Conservation (phyloP, 2,113 vertebrate species). For the Oceanodroma tethys region DNA sequence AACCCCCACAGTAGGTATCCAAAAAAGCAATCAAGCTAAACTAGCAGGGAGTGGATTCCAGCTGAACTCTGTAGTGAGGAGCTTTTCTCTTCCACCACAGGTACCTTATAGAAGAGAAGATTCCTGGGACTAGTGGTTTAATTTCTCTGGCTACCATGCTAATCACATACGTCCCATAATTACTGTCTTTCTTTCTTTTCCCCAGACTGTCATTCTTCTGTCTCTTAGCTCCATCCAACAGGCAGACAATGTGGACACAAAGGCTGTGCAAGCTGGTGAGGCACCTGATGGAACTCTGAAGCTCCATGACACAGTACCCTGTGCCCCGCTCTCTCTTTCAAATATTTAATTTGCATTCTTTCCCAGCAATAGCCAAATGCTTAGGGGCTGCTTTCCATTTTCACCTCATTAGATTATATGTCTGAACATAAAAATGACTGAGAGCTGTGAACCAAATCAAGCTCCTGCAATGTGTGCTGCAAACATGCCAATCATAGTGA, state of each 20-base stretch:
- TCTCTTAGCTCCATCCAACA: constrained; percentile 72
- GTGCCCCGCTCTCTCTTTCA: constrained; percentile 48
- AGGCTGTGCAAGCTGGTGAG: constrained; percentile 71
- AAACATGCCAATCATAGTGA: constrained; percentile 76
- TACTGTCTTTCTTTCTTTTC: constrained; percentile 80
- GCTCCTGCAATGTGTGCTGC: constrained; percentile 75
- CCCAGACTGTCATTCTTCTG: constrained; percentile 80
- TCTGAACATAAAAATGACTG: constrained; percentile 65
- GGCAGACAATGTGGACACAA: constrained; percentile 76
- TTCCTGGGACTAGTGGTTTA: constrained; percentile 88
- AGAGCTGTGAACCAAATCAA: constrained; percentile 72
- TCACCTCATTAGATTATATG: constrained; percentile 69
- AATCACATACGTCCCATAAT: constrained; percentile 86
- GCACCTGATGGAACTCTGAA: constrained; percentile 74
- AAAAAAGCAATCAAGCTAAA: constrained; percentile 92
- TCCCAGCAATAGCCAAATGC: constrained; percentile 72
- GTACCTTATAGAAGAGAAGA: constrained; percentile 82
- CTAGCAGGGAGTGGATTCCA: constrained; percentile 87
- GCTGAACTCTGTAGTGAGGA: constrained; percentile 76
- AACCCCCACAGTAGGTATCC: constrained; percentile 84
- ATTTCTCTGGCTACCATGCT: constrained; percentile 94
- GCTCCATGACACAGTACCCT: constrained; percentile 16
- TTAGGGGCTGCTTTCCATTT: constrained; percentile 67
- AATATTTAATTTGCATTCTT: constrained; percentile 79
- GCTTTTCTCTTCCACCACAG: constrained; percentile 85